Conservation (phyloP, 2,888 invertebrate genomes). For the Zygaena filipendulae region DNA sequence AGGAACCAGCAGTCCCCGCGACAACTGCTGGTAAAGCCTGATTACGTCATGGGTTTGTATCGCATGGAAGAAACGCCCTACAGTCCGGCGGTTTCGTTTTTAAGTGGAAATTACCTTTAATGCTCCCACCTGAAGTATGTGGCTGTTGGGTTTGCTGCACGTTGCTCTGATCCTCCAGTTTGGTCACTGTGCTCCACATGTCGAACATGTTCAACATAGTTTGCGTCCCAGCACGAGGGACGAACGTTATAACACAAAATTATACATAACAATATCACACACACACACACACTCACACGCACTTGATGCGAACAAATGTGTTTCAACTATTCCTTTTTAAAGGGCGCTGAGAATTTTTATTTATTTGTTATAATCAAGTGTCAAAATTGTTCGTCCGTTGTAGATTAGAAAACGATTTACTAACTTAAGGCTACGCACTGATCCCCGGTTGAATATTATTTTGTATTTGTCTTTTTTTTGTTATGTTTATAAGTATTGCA, state of each 20-base stretch:
- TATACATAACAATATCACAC: slow-evolving; percentile 24
- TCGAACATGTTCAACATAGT: slow-evolving; percentile 78
- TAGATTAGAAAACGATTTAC: slow-evolving; percentile 45
- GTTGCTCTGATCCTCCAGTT: slow-evolving; percentile 75
- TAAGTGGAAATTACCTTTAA: slow-evolving; percentile 76
- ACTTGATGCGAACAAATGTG: slow-evolving; percentile 22
- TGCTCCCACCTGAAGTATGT: slow-evolving; percentile 83
- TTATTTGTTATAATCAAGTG: too few species aligned
- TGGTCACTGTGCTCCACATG: slow-evolving; percentile 84
- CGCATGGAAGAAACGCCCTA: too few species aligned
- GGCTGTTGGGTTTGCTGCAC: slow-evolving; percentile 76
- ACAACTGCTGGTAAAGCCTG: too few species aligned
- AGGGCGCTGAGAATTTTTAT: slow-evolving; percentile 30
- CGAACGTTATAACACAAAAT: slow-evolving; percentile 29
- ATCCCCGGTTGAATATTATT: slow-evolving; percentile 56
- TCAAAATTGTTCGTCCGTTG: slow-evolving; percentile 54
- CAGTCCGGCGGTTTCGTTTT: too few species aligned
- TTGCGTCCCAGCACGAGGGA: slow-evolving; percentile 30
- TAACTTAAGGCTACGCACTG: slow-evolving; percentile 56
- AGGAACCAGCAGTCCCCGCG: too few species aligned
- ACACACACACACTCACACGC: slow-evolving; percentile 13
- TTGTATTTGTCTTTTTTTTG: too few species aligned
- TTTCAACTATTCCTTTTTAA: slow-evolving; percentile 27
- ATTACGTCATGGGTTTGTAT: too few species aligned
- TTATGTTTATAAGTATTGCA: slow-evolving; percentile 33